Evolutionary conservation across 2,797 vertebrate species (phyloP), one percentile per base, ranked within the genome.

Genomic region (Falco concolor): DNA sequence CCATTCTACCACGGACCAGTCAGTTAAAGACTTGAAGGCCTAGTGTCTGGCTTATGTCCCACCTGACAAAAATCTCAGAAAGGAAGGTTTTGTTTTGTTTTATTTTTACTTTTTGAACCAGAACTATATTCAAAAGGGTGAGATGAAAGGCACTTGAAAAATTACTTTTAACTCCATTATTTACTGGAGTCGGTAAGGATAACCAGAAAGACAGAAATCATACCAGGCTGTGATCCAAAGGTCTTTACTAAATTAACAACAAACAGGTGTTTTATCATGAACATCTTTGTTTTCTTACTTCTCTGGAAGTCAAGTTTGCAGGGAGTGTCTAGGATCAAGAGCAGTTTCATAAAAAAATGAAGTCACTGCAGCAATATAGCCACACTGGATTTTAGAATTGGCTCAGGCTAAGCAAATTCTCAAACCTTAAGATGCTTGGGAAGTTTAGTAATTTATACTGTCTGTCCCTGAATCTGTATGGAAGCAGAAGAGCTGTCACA

Each of bases 251-350:
- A 79, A 88, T 83, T 95, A 95, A 81, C 32, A 70, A 65, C 70
- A 96, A 96, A 83, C 50, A 87, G 82, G 79, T 85, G 76, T 60
- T 95, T 82, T 77, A 63, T 69, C 19, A 77, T 16, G 50, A 83
- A 60, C 70, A 83, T 34, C 50, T n/a, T 89, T 84, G 54, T 68
- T 91, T 89, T 84, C 64, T 60, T 65, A 59, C 34, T 87, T 86
- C 50, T 76, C 82, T 67, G 63, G 68, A 87, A 78, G 67, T 93
- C 56, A 74, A 63, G 50, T 94, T 96, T 95, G 87, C 86, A 82
- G 84, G 80, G 79, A 93, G 69, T 76, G 61, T 45, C 92, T 83
- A 86, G 54, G 77, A 85, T 60, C 54, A 54, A 90, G 53, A 90
- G 44, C 45, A 76, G 16, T 73, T 92, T 79, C 40, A 64, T 45